phyloP scores from a whole-genome alignment of 1,140 invertebrate genomes.

The Danaus plexippus region DNA sequence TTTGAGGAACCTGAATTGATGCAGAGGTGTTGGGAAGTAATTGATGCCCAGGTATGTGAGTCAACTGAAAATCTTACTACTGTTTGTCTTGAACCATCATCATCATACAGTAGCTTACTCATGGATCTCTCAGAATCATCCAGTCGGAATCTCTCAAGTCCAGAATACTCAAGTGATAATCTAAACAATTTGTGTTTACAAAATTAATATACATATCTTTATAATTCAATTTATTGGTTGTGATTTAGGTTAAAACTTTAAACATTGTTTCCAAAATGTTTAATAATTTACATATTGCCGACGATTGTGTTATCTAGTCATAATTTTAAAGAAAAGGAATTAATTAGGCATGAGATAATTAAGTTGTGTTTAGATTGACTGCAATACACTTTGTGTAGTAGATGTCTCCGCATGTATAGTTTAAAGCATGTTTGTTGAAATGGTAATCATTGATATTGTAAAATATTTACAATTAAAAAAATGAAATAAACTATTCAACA shows the following conservation, averaged over 20 bases:
- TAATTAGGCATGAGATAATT: constrained; percentile 4
- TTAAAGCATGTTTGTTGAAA: constrained; percentile 32
- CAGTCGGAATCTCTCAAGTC: constrained; percentile 54
- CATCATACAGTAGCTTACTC: constrained; percentile 58
- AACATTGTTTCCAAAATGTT: constrained; percentile 7
- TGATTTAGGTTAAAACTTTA: constrained; percentile 45
- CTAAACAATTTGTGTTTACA: constrained; percentile 41
- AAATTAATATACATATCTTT: constrained; percentile 17
- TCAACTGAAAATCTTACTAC: constrained; percentile 59
- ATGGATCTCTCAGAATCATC: constrained; percentile 59
- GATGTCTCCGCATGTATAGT: constrained; percentile 45
- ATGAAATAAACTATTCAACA: constrained; percentile 60
- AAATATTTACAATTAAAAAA: constrained; percentile 35
- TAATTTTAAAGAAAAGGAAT: constrained; percentile 7
- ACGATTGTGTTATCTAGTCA: constrained; percentile 21
- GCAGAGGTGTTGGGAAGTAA: constrained; percentile 96
- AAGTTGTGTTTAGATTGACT: constrained; percentile 38
- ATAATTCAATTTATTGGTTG: constrained; percentile 52
- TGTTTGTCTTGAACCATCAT: constrained; percentile 54
- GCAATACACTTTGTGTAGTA: constrained; percentile 64
- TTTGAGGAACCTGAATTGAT: constrained; percentile 95
- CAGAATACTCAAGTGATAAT: constrained; percentile 50
- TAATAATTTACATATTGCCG: background rate
- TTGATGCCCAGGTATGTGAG: constrained; percentile 87
- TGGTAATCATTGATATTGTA: constrained; percentile 33